Percentiles rank a stretch among this genome's conserved stretches.
Evolutionary conservation across 2,113 vertebrate genomes (phyloP).

Genomic region (Peromyscus maniculatus): DNA sequence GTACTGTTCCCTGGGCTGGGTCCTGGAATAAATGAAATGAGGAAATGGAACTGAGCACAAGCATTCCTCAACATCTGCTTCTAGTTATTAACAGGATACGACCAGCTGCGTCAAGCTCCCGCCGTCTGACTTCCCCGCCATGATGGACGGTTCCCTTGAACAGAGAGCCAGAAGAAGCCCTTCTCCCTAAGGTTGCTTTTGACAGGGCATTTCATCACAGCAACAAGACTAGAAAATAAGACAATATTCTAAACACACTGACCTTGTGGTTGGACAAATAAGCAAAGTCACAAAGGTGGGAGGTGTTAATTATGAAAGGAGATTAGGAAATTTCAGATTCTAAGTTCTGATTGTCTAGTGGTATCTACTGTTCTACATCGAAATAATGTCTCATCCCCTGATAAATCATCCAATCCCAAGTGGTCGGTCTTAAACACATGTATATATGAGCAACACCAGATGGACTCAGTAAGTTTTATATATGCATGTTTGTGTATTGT

Average conservation of each 20-base stretch:
- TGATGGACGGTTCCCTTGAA: neutral
- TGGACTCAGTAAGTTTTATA: too few relatives aligned
- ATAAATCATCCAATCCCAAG: neutral
- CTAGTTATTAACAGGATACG: neutral
- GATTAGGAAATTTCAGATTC: neutral
- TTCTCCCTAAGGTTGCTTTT: neutral
- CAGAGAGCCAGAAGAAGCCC: neutral
- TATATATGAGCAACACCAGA: neutral
- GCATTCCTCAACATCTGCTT: neutral
- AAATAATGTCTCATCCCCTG: neutral
- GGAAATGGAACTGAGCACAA: neutral
- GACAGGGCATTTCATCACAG: neutral
- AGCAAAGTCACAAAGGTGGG: conserved; percentile 44
- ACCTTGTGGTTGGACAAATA: conserved; percentile 41
- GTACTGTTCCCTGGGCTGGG: neutral
- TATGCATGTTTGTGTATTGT: neutral
- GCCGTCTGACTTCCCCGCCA: neutral
- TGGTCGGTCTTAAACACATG: neutral
- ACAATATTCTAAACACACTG: conserved; percentile 19
- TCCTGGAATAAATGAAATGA: neutral
- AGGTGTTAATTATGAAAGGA: conserved; percentile 43
- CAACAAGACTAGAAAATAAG: neutral
- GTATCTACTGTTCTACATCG: neutral
- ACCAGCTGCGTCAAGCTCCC: neutral
- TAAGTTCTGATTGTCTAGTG: neutral